Evolutionary conservation across 1,140 invertebrate genomes (phyloP), one percentile per base, ranked within the genome.

Genomic region (Lepidostoma basale): DNA sequence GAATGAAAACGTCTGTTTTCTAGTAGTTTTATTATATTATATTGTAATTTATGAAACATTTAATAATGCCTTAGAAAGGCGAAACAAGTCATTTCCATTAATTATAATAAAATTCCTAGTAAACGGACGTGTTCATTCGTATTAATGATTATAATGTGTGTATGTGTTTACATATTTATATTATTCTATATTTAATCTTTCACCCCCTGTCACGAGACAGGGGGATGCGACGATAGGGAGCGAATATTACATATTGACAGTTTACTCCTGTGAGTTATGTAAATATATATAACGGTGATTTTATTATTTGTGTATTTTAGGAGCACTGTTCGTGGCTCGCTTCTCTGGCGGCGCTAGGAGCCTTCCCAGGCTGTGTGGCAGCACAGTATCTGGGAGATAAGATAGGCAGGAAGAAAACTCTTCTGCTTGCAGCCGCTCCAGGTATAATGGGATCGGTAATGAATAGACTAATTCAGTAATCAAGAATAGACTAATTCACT

Each of bases 311-410:
- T 63, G n/a, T 69, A 69, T 76, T 73, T 18, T 65, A 83, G 68
- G 78, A 78, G 20, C 77, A 87, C 74, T 80, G 75, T 30, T 88
- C 88, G 10, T 92, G 89, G 89, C 86, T 91, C 59, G 88, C 88
- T 3, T 87, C 88, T 0, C 75, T 92, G 25, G 79, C 90, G 74
- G 85, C 88, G 1, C 74, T 91, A 6, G 90, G 90, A 0, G 89
- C 88, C 0, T 78, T 91, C 10, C 70, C 86, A 0, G 90, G 87
- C 2, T 87, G 86, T 0, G 79, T 85, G 9, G 76, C 85, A 0
- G 81, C 85, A 0, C 78, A 84, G 67, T 75, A 85, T 40, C 67
- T 86, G 10, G 84, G 88, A 26, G 90, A 92, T 73, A 78, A 78
- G 20, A 73, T 87, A 20, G 91, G 92, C 2, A 79, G 91, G 23